phyloP scores from a whole-genome alignment of 2,888 invertebrate genomes.

The Lingula anatina region DNA sequence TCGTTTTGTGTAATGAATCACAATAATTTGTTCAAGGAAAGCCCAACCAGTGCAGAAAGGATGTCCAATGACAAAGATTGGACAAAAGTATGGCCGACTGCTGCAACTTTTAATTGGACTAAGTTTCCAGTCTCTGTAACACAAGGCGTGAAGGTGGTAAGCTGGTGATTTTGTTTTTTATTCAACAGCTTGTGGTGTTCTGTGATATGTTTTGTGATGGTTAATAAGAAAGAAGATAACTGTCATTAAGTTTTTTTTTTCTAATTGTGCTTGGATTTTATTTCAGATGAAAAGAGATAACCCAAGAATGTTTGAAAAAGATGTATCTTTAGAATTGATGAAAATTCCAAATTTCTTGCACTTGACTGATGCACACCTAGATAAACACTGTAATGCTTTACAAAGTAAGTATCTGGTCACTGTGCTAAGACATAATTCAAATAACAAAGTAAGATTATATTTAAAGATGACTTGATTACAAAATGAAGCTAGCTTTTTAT shows the following conservation, averaged over 20 bases:
- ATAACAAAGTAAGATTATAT: not conserved
- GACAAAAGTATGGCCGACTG: constrained; percentile 93
- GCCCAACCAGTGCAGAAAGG: constrained; percentile 52
- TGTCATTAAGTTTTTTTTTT: not conserved
- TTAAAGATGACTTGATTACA: no score
- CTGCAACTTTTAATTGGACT: constrained; percentile 85
- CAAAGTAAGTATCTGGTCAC: constrained; percentile 59
- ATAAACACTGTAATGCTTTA: constrained; percentile 81
- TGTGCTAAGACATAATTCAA: not conserved
- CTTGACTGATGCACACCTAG: constrained; percentile 89
- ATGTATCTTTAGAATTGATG: constrained; percentile 90
- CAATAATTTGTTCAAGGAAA: no score
- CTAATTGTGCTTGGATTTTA: no score
- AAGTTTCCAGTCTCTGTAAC: constrained; percentile 86
- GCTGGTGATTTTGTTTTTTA: constrained; percentile 1
- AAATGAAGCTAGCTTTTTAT: no score
- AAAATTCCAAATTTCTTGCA: constrained; percentile 99
- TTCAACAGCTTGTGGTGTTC: not conserved
- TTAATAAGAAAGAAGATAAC: not conserved
- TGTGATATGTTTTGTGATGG: not conserved
- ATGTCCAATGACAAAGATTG: constrained; percentile 75
- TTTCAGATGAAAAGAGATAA: constrained; percentile 35
- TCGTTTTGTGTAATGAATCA: no score
- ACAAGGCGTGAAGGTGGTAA: constrained; percentile 65
- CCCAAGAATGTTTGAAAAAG: constrained; percentile 67